Conservation (phyloP, 2,797 vertebrate species). For the Myripristis murdjan region DNA sequence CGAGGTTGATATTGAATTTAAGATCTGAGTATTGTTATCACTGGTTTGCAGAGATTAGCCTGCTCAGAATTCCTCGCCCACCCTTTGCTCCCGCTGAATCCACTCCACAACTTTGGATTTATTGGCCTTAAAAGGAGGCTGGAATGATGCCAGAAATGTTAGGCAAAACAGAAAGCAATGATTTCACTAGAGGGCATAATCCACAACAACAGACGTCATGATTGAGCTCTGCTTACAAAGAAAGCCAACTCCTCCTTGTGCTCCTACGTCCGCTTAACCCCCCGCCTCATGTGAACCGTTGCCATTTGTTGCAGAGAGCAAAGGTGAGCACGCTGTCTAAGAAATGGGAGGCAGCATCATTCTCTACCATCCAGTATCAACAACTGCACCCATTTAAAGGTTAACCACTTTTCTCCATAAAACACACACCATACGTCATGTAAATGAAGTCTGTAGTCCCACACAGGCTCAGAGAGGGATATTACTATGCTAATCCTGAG, state of each 20-base stretch:
- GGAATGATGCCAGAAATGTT: constrained; percentile 8
- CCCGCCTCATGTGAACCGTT: constrained; percentile 24
- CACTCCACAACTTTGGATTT: constrained; percentile 16
- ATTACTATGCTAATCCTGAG: constrained; percentile 85
- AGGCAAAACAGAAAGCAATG: constrained; percentile 25
- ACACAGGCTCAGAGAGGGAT: constrained; percentile 67
- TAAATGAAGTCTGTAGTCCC: constrained; percentile 78
- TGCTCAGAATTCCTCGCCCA: neutral
- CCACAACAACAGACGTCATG: constrained; percentile 14
- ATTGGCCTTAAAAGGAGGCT: neutral
- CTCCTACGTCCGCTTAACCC: neutral
- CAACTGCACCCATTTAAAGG: constrained; percentile 80
- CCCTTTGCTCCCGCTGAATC: neutral
- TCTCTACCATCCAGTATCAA: constrained; percentile 69
- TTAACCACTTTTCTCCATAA: constrained; percentile 79
- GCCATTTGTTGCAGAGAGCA: constrained; percentile 38
- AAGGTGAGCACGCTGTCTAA: constrained; percentile 61
- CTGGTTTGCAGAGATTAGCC: neutral
- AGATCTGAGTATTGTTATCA: constrained; percentile 1
- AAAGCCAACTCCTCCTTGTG: constrained; percentile 10
- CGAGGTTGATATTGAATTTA: neutral
- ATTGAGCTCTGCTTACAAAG: constrained; percentile 17
- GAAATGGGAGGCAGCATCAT: constrained; percentile 56
- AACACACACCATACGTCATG: constrained; percentile 73
- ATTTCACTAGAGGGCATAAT: constrained; percentile 14